phyloP scores from a whole-genome alignment of 2,113 vertebrate species.

The Caretta caretta region DNA sequence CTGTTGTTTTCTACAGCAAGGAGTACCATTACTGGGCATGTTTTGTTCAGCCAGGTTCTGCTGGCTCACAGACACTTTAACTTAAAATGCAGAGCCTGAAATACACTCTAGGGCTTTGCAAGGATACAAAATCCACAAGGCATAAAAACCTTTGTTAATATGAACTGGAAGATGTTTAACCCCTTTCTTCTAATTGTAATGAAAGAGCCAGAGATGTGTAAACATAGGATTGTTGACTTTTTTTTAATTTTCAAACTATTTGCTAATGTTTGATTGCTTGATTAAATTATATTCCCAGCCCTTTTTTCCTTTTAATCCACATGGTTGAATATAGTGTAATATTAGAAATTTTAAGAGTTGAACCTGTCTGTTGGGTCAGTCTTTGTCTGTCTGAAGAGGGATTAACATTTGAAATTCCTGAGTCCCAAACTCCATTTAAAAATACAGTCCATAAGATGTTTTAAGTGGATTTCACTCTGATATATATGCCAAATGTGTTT shows the following conservation, averaged over 20 bases:
- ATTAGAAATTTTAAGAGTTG: conserved; percentile 67
- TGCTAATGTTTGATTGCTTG: conserved; percentile 54
- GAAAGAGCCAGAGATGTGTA: conserved; percentile 51
- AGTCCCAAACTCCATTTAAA: conserved; percentile 63
- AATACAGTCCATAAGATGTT: conserved; percentile 69
- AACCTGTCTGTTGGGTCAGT: conserved; percentile 69
- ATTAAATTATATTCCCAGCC: conserved; percentile 49
- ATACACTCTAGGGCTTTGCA: conserved; percentile 73
- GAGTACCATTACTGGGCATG: conserved; percentile 21
- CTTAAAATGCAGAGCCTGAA: conserved; percentile 74
- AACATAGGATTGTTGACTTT: conserved; percentile 41
- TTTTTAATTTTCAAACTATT: conserved; percentile 65
- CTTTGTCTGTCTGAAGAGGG: conserved; percentile 71
- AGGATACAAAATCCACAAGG: conserved; percentile 74
- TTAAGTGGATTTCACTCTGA: conserved; percentile 67
- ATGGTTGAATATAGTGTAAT: conserved; percentile 56
- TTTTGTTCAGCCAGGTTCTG: conserved; percentile 64
- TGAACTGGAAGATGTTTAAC: conserved; percentile 70
- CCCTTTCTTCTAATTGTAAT: conserved; percentile 70
- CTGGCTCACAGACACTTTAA: conserved; percentile 68
- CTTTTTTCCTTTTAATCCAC: conserved; percentile 67
- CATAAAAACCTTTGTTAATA: conserved; percentile 72
- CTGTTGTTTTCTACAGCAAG: conserved; percentile 56
- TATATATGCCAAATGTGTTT: conserved; percentile 48
- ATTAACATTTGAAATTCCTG: conserved; percentile 66